phyloP scores from a whole-genome alignment of 1,140 invertebrate species.

The Tetraneura akinire region DNA sequence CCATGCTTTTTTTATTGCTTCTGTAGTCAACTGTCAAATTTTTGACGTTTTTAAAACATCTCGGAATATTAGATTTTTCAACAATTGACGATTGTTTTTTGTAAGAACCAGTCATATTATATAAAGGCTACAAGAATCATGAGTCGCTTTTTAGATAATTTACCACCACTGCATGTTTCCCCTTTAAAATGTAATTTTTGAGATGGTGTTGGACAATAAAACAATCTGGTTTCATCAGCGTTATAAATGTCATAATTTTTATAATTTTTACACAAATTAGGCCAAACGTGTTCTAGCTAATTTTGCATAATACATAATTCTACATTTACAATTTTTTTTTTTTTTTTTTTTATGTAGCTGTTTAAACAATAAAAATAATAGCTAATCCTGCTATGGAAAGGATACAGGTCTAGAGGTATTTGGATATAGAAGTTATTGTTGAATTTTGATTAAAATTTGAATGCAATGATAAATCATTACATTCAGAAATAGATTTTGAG shows the following conservation, averaged over 20 bases:
- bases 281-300: slow-evolving; percentile 16
- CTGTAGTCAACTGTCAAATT: slow-evolving; percentile 5
- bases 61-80: slow-evolving; percentile 1
- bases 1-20: slow-evolving; percentile 34
- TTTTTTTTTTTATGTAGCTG: no score
- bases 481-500: no score
- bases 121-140: background rate
- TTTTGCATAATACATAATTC: no score
- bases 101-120: slow-evolving; percentile 20
- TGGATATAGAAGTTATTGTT: no score
- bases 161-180: background rate
- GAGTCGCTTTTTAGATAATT: background rate
- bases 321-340: no score
- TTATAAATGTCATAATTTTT: background rate
- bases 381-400: no score
- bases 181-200: slow-evolving; percentile 30
- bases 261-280: background rate
- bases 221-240: slow-evolving; percentile 18
- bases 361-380: no score
- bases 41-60: slow-evolving; percentile 24
- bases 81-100: background rate
- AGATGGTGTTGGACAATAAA: background rate
- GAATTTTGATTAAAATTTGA: no score
- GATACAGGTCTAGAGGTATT: no score
- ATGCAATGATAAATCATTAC: no score